Evolutionary conservation across 2,113 vertebrate species (phyloP).

Genomic region (Castor canadensis): DNA sequence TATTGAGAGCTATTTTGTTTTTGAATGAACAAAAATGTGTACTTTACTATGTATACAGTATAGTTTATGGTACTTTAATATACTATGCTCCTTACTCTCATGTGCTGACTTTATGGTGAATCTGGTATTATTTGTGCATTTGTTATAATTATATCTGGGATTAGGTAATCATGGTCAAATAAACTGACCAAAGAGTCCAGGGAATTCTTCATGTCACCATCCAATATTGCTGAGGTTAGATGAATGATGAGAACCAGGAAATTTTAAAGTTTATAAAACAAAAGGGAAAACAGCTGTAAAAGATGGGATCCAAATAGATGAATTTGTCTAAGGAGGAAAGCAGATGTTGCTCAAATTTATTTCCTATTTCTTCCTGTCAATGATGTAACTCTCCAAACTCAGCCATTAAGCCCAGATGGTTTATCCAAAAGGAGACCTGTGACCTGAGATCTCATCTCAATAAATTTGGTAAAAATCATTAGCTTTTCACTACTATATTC

Average conservation of each 20-base stretch:
- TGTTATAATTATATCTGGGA: neutral
- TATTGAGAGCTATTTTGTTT: neutral
- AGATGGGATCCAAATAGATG: slow-evolving; percentile 71
- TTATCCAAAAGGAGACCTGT: slow-evolving; percentile 42
- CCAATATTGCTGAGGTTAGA: neutral
- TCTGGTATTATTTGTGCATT: neutral
- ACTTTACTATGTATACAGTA: neutral
- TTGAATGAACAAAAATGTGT: neutral
- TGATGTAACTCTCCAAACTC: slow-evolving; percentile 76
- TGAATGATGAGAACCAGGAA: slow-evolving; percentile 48
- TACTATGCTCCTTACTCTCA: no score
- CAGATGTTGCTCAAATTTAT: slow-evolving; percentile 79
- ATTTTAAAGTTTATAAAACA: slow-evolving; percentile 71
- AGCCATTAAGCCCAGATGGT: slow-evolving; percentile 75
- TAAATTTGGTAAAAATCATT: neutral
- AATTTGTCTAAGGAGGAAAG: slow-evolving; percentile 77
- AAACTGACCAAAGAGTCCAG: neutral
- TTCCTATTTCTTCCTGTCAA: slow-evolving; percentile 76
- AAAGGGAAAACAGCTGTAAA: slow-evolving; percentile 78
- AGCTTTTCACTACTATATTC: slow-evolving; percentile 13
- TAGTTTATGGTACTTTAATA: neutral
- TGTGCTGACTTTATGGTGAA: neutral
- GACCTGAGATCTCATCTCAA: slow-evolving; percentile 49
- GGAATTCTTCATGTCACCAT: neutral
- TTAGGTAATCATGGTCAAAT: neutral